A percentile compares a stretch with the other conserved stretches of the same genome.
These are phyloP conservation scores for Anorthoa munda DNA, from an alignment of 2,888 invertebrate genomes.

Conservation along the genomic window DNA sequence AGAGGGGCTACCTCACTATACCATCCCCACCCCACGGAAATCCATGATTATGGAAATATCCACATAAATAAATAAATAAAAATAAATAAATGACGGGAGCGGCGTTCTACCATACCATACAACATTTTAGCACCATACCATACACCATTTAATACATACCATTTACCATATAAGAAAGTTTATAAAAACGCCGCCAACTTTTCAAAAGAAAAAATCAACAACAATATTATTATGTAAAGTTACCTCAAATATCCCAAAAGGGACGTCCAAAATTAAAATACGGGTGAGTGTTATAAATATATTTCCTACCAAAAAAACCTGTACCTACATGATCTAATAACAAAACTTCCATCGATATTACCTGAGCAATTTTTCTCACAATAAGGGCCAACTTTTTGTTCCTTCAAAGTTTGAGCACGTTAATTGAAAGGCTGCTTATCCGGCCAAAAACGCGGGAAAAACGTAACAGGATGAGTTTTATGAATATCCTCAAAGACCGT, in stretches of 20 bases:
- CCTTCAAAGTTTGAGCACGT: slow-evolving; percentile 63
- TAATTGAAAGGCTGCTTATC: slow-evolving; percentile 74
- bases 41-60: too few species aligned
- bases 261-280: neutral
- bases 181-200: neutral
- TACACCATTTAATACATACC: too few species aligned
- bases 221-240: neutral
- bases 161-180: neutral
- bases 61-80: too few species aligned
- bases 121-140: too few species aligned
- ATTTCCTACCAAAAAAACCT: neutral
- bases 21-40: too few species aligned
- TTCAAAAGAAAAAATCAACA: neutral
- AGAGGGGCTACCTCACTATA: too few species aligned
- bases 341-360: slow-evolving; percentile 14
- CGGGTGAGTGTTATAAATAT: too few species aligned
- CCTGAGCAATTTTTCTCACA: slow-evolving; percentile 26
- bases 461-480: slow-evolving; percentile 69
- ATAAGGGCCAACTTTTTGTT: slow-evolving; percentile 57
- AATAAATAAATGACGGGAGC: too few species aligned
- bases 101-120: too few species aligned
- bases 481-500: slow-evolving; percentile 67
- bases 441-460: slow-evolving; percentile 66
- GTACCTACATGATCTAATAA: neutral
- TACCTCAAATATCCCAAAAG: too few species aligned